Evolutionary conservation across 1,140 invertebrate genomes (phyloP).

Genomic region (Chlorops oryzae): DNA sequence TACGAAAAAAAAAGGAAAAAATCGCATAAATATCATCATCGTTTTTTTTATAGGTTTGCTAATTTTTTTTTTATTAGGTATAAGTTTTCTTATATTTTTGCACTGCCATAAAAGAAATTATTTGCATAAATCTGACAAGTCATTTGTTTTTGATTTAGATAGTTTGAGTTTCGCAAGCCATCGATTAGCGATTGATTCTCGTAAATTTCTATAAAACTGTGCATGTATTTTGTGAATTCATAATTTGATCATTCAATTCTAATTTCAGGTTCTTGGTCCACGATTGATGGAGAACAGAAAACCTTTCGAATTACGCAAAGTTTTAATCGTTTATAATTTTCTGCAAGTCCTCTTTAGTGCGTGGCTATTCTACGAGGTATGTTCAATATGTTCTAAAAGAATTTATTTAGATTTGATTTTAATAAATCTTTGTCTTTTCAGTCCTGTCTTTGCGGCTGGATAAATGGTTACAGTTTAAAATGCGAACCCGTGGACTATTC

Average conservation of each 20-base stretch:
- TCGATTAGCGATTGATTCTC: too few species aligned
- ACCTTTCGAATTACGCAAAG: constrained; percentile 71
- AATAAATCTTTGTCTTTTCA: constrained; percentile 22
- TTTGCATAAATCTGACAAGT: too few species aligned
- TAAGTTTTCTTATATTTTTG: too few species aligned
- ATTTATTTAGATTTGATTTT: constrained; percentile 14
- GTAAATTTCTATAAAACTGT: too few species aligned
- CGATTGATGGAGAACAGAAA: constrained; percentile 84
- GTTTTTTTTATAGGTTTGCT: too few species aligned
- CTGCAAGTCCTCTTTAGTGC: constrained; percentile 77
- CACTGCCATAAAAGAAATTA: too few species aligned
- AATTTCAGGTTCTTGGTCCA: constrained; percentile 65
- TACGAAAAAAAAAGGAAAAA: too few species aligned
- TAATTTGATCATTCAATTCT: background rate
- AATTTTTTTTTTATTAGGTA: too few species aligned
- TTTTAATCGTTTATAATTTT: constrained; percentile 81
- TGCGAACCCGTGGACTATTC: constrained; percentile 91
- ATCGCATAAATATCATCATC: too few species aligned
- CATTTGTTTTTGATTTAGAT: too few species aligned
- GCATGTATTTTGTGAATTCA: too few species aligned
- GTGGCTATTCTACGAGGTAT: constrained; percentile 80
- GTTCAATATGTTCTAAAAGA: constrained; percentile 18
- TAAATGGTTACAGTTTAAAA: constrained; percentile 70
- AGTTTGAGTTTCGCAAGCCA: too few species aligned
- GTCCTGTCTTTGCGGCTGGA: constrained; percentile 65